A percentile compares a stretch with the other conserved stretches of the same genome.
Evolutionary conservation across 2,113 vertebrate genomes (phyloP).

Genomic region (Amblyopsis rosae): DNA sequence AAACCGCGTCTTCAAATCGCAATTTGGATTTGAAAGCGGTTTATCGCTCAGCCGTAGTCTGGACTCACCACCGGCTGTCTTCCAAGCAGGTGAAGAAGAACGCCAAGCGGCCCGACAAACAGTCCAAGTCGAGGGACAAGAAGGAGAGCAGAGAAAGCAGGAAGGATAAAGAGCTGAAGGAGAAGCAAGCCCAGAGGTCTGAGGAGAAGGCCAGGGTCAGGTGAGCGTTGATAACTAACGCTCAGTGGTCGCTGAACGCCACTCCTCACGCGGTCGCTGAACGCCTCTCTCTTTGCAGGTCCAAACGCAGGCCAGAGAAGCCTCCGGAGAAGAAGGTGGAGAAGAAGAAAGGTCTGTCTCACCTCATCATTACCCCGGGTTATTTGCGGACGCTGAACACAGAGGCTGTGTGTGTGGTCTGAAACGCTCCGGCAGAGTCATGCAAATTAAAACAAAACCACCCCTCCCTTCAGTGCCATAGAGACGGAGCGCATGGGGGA

Average conservation of each 20-base stretch:
- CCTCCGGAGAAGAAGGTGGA: conserved; percentile 81
- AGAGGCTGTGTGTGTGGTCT: too few relatives aligned
- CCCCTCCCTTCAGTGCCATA: too few relatives aligned
- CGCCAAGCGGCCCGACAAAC: conserved; percentile 79
- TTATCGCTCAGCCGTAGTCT: too few relatives aligned
- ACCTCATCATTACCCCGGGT: too few relatives aligned
- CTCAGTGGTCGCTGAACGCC: conserved; percentile 14
- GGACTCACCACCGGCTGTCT: neutral
- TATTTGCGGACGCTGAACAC: too few relatives aligned
- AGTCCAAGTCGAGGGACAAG: conserved; percentile 83
- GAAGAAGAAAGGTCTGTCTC: conserved; percentile 89
- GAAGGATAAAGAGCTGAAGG: conserved; percentile 70
- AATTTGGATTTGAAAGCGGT: too few relatives aligned
- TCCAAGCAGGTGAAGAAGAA: conserved; percentile 82
- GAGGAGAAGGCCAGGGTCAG: conserved; percentile 85
- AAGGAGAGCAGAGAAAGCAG: conserved; percentile 77
- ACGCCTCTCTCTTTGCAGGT: conserved; percentile 63
- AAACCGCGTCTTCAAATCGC: too few relatives aligned
- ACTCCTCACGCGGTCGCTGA: too few relatives aligned
- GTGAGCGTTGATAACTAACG: conserved; percentile 69
- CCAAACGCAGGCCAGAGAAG: conserved; percentile 82
- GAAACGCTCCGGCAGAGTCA: too few relatives aligned
- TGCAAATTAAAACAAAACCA: too few relatives aligned
- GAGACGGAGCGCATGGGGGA: too few relatives aligned
- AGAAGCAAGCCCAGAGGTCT: conserved; percentile 70